Percentiles rank a stretch among this genome's conserved stretches.
phyloP scores from a whole-genome alignment of 2,113 vertebrate species.

The Apeltes quadracus region DNA sequence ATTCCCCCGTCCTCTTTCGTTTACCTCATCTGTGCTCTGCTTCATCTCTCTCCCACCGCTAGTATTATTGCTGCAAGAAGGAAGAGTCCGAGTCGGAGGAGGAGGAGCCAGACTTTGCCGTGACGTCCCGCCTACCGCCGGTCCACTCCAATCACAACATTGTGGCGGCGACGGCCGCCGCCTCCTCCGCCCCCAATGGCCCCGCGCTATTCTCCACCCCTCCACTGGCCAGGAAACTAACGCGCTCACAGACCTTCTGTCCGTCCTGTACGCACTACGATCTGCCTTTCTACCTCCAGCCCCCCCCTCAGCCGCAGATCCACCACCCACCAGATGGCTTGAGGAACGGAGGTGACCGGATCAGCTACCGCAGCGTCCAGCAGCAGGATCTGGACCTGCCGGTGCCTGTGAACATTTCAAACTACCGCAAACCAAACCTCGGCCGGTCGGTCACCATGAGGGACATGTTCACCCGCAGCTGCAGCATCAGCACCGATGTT shows the following conservation, averaged over 20 bases:
- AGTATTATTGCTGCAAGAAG: slow-evolving; percentile 98
- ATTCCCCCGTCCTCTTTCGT: background rate
- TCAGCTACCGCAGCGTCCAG: slow-evolving; percentile 86
- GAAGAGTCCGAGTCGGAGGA: slow-evolving; percentile 95
- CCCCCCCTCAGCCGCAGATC: slow-evolving; percentile 81
- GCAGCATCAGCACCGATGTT: slow-evolving; percentile 97
- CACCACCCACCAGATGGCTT: slow-evolving; percentile 81
- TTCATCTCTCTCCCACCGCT: slow-evolving; percentile 5
- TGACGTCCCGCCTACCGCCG: slow-evolving; percentile 89
- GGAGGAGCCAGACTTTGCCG: slow-evolving; percentile 96
- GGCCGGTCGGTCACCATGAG: slow-evolving; percentile 93
- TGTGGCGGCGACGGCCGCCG: slow-evolving; percentile 81
- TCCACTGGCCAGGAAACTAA: slow-evolving; percentile 82
- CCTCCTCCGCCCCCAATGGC: slow-evolving; percentile 85
- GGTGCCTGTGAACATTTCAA: slow-evolving; percentile 78
- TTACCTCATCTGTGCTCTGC: background rate
- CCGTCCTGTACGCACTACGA: slow-evolving; percentile 88
- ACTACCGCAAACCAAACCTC: slow-evolving; percentile 90
- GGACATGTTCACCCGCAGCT: slow-evolving; percentile 93
- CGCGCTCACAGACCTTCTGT: slow-evolving; percentile 86
- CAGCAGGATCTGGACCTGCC: slow-evolving; percentile 88
- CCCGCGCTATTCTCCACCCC: slow-evolving; percentile 86
- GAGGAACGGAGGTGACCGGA: slow-evolving; percentile 85
- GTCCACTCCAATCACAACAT: slow-evolving; percentile 92
- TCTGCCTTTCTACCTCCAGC: slow-evolving; percentile 92